These are phyloP conservation scores for Rhinatrema bivittatum DNA, from an alignment of 2,797 vertebrate species.

Conservation along the genomic window DNA sequence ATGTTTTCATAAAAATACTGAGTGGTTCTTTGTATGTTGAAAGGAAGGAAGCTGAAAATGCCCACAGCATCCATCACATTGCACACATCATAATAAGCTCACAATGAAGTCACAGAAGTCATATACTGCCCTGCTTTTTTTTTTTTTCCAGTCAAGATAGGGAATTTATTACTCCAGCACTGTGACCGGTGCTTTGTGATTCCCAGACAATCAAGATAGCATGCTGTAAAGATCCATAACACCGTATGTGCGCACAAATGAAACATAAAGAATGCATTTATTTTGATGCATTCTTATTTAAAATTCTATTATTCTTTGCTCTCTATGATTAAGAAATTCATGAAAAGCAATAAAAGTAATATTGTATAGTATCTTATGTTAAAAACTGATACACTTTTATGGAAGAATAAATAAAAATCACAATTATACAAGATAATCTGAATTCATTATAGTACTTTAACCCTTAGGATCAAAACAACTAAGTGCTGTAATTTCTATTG, in stretches of 20 bases:
- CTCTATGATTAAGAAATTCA: slow-evolving; percentile 31
- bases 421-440: slow-evolving; percentile 24
- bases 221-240: slow-evolving; percentile 41
- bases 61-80: too few relatives aligned
- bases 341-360: too few relatives aligned
- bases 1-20: too few relatives aligned
- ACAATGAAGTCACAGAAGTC: slow-evolving; percentile 23
- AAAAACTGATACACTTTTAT: slow-evolving; percentile 25
- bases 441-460: slow-evolving; percentile 29
- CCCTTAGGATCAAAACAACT: slow-evolving; percentile 49
- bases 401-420: slow-evolving; percentile 21
- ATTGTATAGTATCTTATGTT: too few relatives aligned
- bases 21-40: too few relatives aligned
- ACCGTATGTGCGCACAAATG: slow-evolving; percentile 30
- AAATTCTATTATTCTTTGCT: slow-evolving; percentile 31
- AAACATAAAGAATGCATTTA: slow-evolving; percentile 36
- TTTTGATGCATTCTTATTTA: slow-evolving; percentile 33
- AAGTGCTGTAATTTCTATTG: slow-evolving; percentile 38
- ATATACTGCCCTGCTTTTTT: slow-evolving; percentile 21
- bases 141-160: slow-evolving; percentile 23
- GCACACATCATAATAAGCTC: too few relatives aligned
- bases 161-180: too few relatives aligned
- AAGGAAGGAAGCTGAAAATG: too few relatives aligned
- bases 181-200: too few relatives aligned
- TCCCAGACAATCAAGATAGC: slow-evolving; percentile 32